Base-by-base conservation (phyloP, 2,888 invertebrate genomes). In the Pardosa pseudoannulata region DNA sequence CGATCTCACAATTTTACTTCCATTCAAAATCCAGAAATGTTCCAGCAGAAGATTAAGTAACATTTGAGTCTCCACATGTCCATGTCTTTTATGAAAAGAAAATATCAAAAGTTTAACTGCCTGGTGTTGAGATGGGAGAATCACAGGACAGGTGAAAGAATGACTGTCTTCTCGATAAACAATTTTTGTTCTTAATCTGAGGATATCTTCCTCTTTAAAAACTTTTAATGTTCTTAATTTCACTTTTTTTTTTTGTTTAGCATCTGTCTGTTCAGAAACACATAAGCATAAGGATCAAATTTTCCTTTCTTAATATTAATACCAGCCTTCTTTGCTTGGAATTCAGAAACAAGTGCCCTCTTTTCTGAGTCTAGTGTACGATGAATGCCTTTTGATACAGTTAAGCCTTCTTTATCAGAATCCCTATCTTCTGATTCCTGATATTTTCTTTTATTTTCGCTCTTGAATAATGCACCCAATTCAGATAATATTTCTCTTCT, bases 311-410 rank as follows among this genome's bases (percentile, higher is more conserved):
- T 97, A 89, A 96, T 92, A 92, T 98, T 98, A 0, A 98, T 97
- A 79, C 93, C 93, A 0, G 96, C 96, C 91, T 96, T 97, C 91
- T 80, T 80, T 11, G 87, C 80, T 28, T 87, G 80, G 23, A 46
- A 87, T 76, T 87, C 56, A 46, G 36, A 68, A 46, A 80, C 87
- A 62, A 65, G 67, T 0, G 27, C 0, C 13, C 19, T 76, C n/a
- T 41, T 79, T 62, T 79, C 68, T 23, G 74, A 19, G 41, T 91
- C 91, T 1, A 92, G 68, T 41, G 93, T 92, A 92, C 96, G 94
- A 92, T 97, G 97, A 89, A 98, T 98, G 73, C 98, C 97, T 89
- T 94, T 94, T 16, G 97, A 97, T n/a, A 97, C 97, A 78, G 96
- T 94, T 92, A n/a, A n/a, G 23, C 1, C 82, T 93, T 93, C 0